A percentile compares a stretch with the other conserved stretches of the same genome.
phyloP scores from a whole-genome alignment of 2,888 invertebrate species.

The Cephus pulcher region DNA sequence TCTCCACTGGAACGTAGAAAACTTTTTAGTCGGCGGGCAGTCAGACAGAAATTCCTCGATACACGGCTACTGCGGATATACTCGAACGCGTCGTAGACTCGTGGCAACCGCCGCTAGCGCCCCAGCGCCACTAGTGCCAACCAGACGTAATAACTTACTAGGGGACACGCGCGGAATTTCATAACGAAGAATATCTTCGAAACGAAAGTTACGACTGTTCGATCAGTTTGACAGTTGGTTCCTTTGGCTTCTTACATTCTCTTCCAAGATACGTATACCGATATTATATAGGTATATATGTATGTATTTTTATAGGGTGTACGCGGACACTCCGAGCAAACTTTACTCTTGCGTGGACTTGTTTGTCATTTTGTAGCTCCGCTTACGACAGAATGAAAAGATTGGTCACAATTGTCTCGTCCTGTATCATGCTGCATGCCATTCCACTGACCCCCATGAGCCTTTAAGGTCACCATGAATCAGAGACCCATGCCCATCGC shows the following conservation, averaged over 20 bases:
- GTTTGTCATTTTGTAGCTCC: neutral
- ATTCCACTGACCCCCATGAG: slow-evolving; percentile 34
- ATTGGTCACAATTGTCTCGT: slow-evolving; percentile 60
- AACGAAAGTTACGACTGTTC: neutral
- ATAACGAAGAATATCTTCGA: neutral
- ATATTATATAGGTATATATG: neutral
- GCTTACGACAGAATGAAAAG: slow-evolving; percentile 46
- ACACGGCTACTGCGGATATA: neutral
- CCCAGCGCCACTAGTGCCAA: neutral
- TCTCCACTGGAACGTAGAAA: neutral
- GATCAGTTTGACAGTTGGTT: neutral
- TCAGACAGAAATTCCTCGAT: neutral
- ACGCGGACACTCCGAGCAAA: neutral
- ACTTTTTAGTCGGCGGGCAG: neutral
- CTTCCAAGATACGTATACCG: neutral
- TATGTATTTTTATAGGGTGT: neutral
- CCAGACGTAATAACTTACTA: neutral
- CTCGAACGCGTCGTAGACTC: no score
- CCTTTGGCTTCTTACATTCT: neutral
- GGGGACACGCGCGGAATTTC: neutral
- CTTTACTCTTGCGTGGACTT: neutral
- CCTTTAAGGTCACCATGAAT: slow-evolving; percentile 1
- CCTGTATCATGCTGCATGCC: slow-evolving; percentile 47
- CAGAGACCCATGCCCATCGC: neutral
- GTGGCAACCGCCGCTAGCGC: neutral